Evolutionary conservation across 2,888 invertebrate species (phyloP).

Genomic region (Eudemis profundana): DNA sequence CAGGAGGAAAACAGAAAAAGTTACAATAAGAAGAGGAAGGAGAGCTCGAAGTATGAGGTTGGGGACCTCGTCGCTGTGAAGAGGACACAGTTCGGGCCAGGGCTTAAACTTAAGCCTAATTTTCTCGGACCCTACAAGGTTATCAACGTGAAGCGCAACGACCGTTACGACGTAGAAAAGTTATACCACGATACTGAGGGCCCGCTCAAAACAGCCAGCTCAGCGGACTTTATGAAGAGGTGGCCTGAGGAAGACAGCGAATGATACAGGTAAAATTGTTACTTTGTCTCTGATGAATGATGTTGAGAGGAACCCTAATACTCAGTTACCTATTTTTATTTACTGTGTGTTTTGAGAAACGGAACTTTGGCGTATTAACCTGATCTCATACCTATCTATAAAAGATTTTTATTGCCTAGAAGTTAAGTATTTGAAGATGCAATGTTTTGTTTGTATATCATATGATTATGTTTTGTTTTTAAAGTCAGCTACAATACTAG

Average conservation of each 20-base stretch:
- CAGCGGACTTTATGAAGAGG: no score
- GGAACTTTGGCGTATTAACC: no score
- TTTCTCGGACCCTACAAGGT: slow-evolving; percentile 13
- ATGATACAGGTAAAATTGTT: background rate
- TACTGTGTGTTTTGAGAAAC: no score
- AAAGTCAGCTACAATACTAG: no score
- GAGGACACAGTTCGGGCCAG: slow-evolving; percentile 14
- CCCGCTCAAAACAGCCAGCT: background rate
- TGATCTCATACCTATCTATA: no score
- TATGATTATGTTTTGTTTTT: no score
- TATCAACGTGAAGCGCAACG: slow-evolving; percentile 5
- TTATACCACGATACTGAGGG: background rate
- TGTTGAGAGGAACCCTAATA: no score
- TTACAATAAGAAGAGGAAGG: slow-evolving; percentile 34
- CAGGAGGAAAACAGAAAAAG: slow-evolving; percentile 29
- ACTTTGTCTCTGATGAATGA: no score
- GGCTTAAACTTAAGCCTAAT: slow-evolving; percentile 8
- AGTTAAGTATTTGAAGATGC: no score
- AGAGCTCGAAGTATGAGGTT: slow-evolving; percentile 19
- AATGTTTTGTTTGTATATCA: no score
- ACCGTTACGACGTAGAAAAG: slow-evolving; percentile 7
- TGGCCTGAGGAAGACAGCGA: slow-evolving; percentile 12
- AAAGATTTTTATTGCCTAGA: no score
- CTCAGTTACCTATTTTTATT: no score
- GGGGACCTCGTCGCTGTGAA: slow-evolving; percentile 12